These are phyloP conservation scores for Drosophila repletoides DNA, from an alignment of 1,140 invertebrate species.

Conservation along the genomic window DNA sequence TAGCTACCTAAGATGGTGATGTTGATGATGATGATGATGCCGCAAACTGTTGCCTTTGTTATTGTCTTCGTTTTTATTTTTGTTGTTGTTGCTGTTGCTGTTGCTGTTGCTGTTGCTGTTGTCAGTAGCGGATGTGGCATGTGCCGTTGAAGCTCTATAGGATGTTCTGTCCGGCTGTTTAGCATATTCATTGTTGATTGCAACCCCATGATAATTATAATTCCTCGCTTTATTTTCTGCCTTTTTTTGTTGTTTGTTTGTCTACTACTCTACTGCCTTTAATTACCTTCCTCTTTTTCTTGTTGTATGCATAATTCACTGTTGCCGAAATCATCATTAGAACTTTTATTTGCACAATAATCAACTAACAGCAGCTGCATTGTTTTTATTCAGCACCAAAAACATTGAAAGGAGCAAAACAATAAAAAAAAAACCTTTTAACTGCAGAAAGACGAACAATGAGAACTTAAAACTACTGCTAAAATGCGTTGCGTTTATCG, in stretches of 20 bases:
- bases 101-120: constrained; percentile 30
- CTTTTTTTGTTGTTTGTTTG: constrained; percentile 3
- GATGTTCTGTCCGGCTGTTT: constrained; percentile 62
- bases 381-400: constrained; percentile 31
- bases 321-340: constrained; percentile 71
- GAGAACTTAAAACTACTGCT: constrained; percentile 17
- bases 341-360: constrained; percentile 79
- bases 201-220: constrained; percentile 59
- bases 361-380: constrained; percentile 47
- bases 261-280: constrained; percentile 43
- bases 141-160: constrained; percentile 26
- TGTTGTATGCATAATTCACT: constrained; percentile 57
- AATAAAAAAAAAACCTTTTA: constrained; percentile 3
- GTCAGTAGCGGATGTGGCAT: constrained; percentile 47
- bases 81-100: constrained; percentile 33
- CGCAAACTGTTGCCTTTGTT: constrained; percentile 19
- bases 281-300: constrained; percentile 56
- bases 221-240: constrained; percentile 28
- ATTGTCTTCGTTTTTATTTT: too few species aligned
- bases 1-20: constrained; percentile 39
- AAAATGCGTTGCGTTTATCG: constrained; percentile 56
- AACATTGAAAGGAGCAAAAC: constrained; percentile 13
- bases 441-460: constrained; percentile 39
- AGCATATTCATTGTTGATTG: constrained; percentile 68
- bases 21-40: constrained; percentile 32